Conservation (phyloP, 2,888 invertebrate genomes). For the Mythimna vitellina region DNA sequence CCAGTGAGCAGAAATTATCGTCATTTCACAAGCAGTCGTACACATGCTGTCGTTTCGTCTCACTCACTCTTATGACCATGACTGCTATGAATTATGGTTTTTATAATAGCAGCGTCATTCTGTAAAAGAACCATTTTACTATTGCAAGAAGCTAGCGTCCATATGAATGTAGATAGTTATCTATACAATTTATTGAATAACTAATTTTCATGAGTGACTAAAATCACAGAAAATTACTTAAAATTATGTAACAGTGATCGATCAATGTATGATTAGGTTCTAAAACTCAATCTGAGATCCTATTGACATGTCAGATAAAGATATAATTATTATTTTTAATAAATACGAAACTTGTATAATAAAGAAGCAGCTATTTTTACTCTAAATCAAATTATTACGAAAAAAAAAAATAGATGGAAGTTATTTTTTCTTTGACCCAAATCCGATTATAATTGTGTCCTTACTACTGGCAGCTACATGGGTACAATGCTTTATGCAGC, state of each 20-base stretch:
- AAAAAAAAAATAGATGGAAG: not conserved
- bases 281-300: too few relatives aligned
- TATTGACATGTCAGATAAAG: too few relatives aligned
- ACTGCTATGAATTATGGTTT: not conserved
- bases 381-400: not conserved
- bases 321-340: not conserved
- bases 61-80: not conserved
- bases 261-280: slow-evolving; percentile 28
- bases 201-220: slow-evolving; percentile 3
- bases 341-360: not conserved
- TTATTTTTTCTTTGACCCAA: not conserved
- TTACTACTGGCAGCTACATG: slow-evolving; percentile 1
- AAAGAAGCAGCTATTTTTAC: slow-evolving; percentile 7
- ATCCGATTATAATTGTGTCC: not conserved
- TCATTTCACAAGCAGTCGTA: not conserved
- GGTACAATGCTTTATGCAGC: slow-evolving; percentile 6
- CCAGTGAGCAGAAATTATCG: not conserved
- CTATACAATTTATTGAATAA: slow-evolving; percentile 33
- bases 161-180: slow-evolving; percentile 50
- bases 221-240: slow-evolving; percentile 10
- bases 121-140: slow-evolving; percentile 26
- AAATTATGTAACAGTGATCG: not conserved
- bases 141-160: slow-evolving; percentile 38
- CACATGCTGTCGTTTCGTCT: not conserved
- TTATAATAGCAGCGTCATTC: slow-evolving; percentile 18